Conservation (phyloP, 2,888 invertebrate genomes). For the Tetanocera ferruginea region DNA sequence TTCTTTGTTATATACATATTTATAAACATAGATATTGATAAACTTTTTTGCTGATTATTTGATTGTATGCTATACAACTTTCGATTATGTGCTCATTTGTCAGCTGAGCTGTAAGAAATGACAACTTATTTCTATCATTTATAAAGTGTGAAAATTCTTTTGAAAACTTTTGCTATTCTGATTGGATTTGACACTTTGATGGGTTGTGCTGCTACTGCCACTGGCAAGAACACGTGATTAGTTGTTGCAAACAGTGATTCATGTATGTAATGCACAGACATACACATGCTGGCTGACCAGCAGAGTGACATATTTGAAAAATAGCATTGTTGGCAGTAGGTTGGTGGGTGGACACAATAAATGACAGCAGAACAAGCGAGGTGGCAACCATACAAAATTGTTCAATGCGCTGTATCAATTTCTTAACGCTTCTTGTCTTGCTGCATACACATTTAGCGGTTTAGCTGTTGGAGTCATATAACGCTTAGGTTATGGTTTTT, state of each 20-base stretch:
- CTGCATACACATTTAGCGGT: not conserved
- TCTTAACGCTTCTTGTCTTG: not conserved
- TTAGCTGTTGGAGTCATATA: not conserved
- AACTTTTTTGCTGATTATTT: too few species aligned
- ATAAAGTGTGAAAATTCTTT: too few species aligned
- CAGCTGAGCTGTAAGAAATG: too few species aligned
- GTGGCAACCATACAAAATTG: not conserved
- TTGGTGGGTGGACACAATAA: not conserved
- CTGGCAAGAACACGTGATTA: not conserved
- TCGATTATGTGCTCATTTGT: too few species aligned
- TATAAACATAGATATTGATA: too few species aligned
- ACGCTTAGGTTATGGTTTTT: not conserved
- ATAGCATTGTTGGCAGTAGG: not conserved
- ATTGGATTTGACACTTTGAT: not conserved
- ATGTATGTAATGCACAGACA: not conserved
- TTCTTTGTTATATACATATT: too few species aligned
- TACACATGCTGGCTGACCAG: not conserved
- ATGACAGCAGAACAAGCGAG: not conserved
- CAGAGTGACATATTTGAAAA: slow-evolving; percentile 3
- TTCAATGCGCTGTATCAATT: not conserved
- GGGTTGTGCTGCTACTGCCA: not conserved
- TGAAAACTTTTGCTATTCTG: too few species aligned
- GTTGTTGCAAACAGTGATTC: not conserved
- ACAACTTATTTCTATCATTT: too few species aligned
- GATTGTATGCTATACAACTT: too few species aligned